Base-by-base conservation (phyloP, 2,888 invertebrate genomes). In the Hyposoter didymator region DNA sequence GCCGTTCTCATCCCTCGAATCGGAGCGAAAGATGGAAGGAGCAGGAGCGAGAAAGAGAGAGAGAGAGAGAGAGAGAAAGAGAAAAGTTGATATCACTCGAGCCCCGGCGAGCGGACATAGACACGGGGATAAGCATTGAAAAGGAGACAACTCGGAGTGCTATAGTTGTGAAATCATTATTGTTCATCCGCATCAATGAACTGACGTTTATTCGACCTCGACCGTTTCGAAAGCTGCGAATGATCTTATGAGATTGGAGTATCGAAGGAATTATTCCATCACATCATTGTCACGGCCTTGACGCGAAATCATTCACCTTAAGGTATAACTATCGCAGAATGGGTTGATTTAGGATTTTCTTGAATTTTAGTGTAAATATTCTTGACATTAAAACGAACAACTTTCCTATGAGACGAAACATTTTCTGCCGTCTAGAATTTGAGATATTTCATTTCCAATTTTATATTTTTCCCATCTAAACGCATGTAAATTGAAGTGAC, bases 1-100 rank as follows among this genome's bases (percentile, higher is more conserved):
- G 19, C 67, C 52, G 76, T 81, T 81, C 64, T 52, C 43, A 62
- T 67, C 47, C 32, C 39, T 39, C 66, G 66, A 62, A 14, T 67
- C n/a, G 22, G 45, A 35, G 70, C 1, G 17, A 64, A 55, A 32
- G 39, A 64, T 7, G 6, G 28, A 52, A 35, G 22, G 62, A 35
- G 47, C 39, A 35, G 43, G 22, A 62, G 17, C 1, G 32, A 64
- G 64, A 59, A 10, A 73, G n/a, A 35, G 47, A 47, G 39, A 49
- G 22, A 62, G 17, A 5, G 32, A 64, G 64, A 59, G 14, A 73
- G n/a, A 39, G 45, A 47, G 70, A 12, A 19, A 43, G 12, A 14
- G 35, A 49, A 14, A 59, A 59, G 59, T 59, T 59, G 59, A 59
- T 59, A 59, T 14, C 28, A 28, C 59, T 1, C n/a, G 28, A 64